These are phyloP conservation scores for Lepisosteus oculatus DNA, from an alignment of 2,113 vertebrate genomes.

Conservation along the genomic window DNA sequence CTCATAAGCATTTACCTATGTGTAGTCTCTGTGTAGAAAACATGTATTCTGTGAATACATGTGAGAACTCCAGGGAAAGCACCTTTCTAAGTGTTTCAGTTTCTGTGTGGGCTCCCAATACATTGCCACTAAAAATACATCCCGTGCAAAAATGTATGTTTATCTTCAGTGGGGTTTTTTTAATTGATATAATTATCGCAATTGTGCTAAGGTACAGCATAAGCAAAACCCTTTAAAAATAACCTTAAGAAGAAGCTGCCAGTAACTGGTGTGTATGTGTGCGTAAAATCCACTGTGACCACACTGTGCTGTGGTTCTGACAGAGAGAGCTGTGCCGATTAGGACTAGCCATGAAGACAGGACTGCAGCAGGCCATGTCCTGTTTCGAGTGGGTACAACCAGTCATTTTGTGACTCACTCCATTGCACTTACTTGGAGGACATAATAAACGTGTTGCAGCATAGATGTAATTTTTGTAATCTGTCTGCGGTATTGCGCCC, in stretches of 20 bases:
- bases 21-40: too few relatives aligned
- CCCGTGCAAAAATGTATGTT: neutral
- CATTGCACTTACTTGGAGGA: constrained; percentile 3
- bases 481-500: neutral
- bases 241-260: neutral
- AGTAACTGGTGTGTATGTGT: neutral
- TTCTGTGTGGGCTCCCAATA: constrained; percentile 16
- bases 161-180: neutral
- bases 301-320: neutral
- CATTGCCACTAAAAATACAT: constrained; percentile 16
- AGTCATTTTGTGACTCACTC: constrained; percentile 14
- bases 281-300: neutral
- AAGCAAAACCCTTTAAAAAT: neutral
- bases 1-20: too few relatives aligned
- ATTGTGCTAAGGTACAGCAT: neutral
- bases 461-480: neutral
- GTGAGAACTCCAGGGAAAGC: neutral
- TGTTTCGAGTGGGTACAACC: neutral
- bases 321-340: neutral
- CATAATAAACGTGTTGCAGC: constrained; percentile 11
- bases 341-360: neutral
- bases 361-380: neutral
- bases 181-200: neutral
- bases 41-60: too few relatives aligned
- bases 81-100: neutral